Evolutionary conservation across 2,113 vertebrate genomes (phyloP).

Genomic region (Picathartes gymnocephalus): DNA sequence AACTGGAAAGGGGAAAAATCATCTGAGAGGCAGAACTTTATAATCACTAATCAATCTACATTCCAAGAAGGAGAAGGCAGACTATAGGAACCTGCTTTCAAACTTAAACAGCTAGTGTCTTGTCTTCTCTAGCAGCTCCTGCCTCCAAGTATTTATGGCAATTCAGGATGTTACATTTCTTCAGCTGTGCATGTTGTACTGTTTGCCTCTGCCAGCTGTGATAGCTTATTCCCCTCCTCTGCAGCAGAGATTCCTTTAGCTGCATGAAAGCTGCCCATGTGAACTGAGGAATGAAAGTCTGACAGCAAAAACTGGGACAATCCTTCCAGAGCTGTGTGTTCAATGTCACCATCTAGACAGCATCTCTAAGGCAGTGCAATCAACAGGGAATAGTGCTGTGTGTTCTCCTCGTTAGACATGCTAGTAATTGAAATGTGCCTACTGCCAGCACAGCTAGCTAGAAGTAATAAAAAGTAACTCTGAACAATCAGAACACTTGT

Average conservation of each 20-base stretch:
- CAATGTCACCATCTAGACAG: neutral
- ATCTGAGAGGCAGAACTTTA: neutral
- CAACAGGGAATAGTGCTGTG: neutral
- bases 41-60: neutral
- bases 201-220: neutral
- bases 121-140: neutral
- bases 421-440: constrained; percentile 9
- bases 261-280: constrained; percentile 16
- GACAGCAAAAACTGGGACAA: constrained; percentile 44
- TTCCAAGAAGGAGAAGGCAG: neutral
- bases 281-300: neutral
- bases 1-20: neutral
- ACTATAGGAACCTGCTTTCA: neutral
- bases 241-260: neutral
- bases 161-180: neutral
- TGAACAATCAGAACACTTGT: neutral
- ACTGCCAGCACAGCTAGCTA: neutral
- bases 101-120: neutral
- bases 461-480: neutral
- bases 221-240: neutral
- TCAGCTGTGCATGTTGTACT: neutral
- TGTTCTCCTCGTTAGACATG: constrained; percentile 34
- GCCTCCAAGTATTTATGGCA: neutral
- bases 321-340: neutral
- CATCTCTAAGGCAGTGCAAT: neutral